Conservation (phyloP, 2,888 invertebrate genomes). For the Orthosia gothica region DNA sequence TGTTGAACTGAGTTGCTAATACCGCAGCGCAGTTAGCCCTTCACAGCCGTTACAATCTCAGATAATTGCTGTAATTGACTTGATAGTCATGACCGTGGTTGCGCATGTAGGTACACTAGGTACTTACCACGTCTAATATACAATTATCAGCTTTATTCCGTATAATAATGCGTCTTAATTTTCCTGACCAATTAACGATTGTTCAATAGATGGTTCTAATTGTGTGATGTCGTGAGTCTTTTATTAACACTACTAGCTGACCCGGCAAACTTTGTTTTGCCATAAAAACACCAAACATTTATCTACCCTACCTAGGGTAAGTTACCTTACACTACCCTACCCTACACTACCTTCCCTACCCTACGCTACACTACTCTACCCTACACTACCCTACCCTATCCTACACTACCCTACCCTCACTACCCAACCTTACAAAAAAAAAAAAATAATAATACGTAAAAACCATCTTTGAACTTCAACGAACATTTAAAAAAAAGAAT, state of each 20-base stretch:
- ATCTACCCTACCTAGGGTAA: too few species aligned
- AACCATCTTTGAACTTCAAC: too few species aligned
- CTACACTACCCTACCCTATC: too few species aligned
- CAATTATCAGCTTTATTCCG: constrained; percentile 6
- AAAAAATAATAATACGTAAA: too few species aligned
- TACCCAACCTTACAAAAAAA: too few species aligned
- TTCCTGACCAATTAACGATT: constrained; percentile 2
- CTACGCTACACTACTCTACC: too few species aligned
- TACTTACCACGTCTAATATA: background rate
- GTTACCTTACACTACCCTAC: too few species aligned
- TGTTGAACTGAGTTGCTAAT: background rate
- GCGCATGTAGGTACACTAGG: background rate
- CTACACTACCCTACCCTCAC: too few species aligned
- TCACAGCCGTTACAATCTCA: constrained; percentile 8
- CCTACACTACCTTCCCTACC: too few species aligned
- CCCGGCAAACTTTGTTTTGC: too few species aligned
- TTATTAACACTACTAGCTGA: constrained; percentile 22
- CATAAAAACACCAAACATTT: too few species aligned
- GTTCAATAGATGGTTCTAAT: constrained; percentile 2
- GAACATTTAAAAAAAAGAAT: too few species aligned
- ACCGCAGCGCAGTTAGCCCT: constrained; percentile 1
- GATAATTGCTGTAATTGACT: constrained; percentile 25
- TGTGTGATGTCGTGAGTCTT: background rate
- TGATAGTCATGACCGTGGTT: constrained; percentile 37
- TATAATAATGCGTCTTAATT: constrained; percentile 11